phyloP scores from a whole-genome alignment of 2,797 vertebrate genomes.

The Lycodopsis pacificus region DNA sequence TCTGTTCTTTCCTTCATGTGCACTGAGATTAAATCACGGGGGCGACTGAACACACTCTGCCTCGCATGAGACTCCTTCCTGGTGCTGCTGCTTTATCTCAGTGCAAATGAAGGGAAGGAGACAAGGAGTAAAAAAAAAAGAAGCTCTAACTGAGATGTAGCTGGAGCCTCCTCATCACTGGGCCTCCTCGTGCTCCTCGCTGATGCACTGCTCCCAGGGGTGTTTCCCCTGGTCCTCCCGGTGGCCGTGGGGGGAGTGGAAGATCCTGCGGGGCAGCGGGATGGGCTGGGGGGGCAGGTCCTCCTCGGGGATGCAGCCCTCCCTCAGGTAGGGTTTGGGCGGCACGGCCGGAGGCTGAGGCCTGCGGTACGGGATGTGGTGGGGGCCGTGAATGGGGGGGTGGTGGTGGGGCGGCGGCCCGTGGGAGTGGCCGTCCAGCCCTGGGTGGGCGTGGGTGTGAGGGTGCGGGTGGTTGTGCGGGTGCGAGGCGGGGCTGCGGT shows the following conservation, averaged over 20 bases:
- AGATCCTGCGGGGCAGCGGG: conserved; percentile 93
- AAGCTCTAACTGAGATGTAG: conserved; percentile 36
- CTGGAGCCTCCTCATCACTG: conserved; percentile 66
- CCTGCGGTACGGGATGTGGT: conserved; percentile 89
- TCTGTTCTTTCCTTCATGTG: conserved; percentile 63
- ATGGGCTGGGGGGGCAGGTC: conserved; percentile 91
- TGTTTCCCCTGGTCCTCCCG: conserved; percentile 94
- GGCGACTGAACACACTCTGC: conserved; percentile 2
- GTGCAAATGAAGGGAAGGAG: conserved; percentile 67
- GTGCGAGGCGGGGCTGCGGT: conserved; percentile 85
- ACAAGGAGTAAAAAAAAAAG: conserved; percentile 38
- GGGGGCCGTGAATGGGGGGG: conserved; percentile 72
- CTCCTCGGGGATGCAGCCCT: conserved; percentile 90
- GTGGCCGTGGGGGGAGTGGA: conserved; percentile 88
- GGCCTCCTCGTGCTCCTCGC: conserved; percentile 88
- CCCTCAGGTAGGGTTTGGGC: conserved; percentile 94
- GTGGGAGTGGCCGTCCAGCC: conserved; percentile 84
- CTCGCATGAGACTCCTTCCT: conserved; percentile 15
- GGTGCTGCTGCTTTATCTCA: conserved; percentile 29
- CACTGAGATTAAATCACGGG: conserved; percentile 44
- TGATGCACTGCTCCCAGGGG: conserved; percentile 95
- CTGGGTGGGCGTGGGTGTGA: conserved; percentile 76
- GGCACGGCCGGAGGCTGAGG: conserved; percentile 92
- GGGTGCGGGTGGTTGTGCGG: conserved; percentile 87
- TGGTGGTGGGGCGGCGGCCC: conserved; percentile 76